Base-by-base conservation (phyloP, 2,113 vertebrate genomes). In the Ciconia boyciana region DNA sequence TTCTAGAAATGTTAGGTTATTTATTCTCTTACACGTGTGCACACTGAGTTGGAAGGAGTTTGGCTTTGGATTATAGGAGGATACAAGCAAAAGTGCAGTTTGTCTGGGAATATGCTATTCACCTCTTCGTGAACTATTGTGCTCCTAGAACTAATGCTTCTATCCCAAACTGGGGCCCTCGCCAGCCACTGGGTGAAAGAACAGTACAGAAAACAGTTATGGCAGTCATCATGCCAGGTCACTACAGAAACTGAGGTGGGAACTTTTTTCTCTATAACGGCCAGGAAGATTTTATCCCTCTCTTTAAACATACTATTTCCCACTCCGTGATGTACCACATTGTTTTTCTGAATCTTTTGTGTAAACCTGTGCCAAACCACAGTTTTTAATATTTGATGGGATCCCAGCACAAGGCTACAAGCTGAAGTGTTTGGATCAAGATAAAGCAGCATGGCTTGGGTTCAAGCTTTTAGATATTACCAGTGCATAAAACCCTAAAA, bases 331-430 rank as follows among this genome's bases (percentile, higher is more conserved):
- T 75, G 64, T 78, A 84, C 65, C 39, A 41, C 43, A 28, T 75
- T 75, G n/a, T 89, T 97, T 93, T 91, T 89, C 80, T 65, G 61
- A 77, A 52, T 84, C 55, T 78, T 88, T 16, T 60, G 3, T 76
- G 21, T 51, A 96, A 96, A 87, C 19, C 57, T 93, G 12, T 75
- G 80, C 94, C 85, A 93, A 92, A 78, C 89, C 86, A 74, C 89
- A 76, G 34, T 39, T 94, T 90, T 95, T 84, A 95, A 92, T 93
- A 89, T 91, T 86, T 92, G n/a, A 61, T 93, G 57, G 32, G 13
- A 86, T 96, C 62, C 66, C 44, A 86, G 49, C 10, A 34, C 51
- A 89, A 78, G 76, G 52, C 68, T 89, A 49, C 26, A 82, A 80
- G 76, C 76, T 66, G 58, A 80, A 88, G 51, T 78, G 31, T 78